Conservation (phyloP, 2,113 vertebrate species). For the Sturnira hondurensis region DNA sequence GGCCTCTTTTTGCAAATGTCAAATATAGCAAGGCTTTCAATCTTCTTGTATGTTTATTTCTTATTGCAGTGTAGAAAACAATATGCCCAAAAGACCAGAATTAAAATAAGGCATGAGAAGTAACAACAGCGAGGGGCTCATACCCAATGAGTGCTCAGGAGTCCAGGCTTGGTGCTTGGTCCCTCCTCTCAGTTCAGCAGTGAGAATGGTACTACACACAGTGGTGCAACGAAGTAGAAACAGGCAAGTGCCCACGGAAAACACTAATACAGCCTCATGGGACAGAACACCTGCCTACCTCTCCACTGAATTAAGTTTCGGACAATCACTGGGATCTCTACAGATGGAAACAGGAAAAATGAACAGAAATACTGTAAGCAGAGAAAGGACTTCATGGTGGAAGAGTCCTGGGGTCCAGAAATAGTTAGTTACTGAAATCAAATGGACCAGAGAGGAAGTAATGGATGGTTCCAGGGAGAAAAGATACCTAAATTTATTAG, state of each 20-base stretch:
- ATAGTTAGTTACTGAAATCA: not conserved
- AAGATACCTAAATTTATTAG: not conserved
- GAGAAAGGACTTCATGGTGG: not conserved
- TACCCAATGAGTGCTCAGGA: not conserved
- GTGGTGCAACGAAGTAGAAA: not conserved
- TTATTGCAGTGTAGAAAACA: not conserved
- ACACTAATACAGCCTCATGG: not conserved
- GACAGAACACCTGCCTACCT: rapidly evolving
- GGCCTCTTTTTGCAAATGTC: not conserved
- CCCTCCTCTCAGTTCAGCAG: not conserved
- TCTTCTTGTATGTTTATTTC: not conserved
- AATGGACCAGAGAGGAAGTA: not conserved
- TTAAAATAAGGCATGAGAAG: not conserved
- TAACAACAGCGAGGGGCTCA: not conserved
- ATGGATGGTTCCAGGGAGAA: not conserved
- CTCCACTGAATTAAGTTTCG: not conserved
- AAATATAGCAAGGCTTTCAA: not conserved
- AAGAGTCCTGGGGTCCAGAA: not conserved
- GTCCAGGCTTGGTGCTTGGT: not conserved
- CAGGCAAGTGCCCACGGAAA: not conserved
- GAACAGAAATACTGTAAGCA: not conserved
- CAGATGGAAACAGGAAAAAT: rapidly evolving
- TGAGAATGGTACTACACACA: not conserved
- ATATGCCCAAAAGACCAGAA: not conserved
- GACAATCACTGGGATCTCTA: not conserved